Evolutionary conservation across 2,888 invertebrate genomes (phyloP), one percentile per base, ranked within the genome.

Genomic region (Orchesella flavescens): DNA sequence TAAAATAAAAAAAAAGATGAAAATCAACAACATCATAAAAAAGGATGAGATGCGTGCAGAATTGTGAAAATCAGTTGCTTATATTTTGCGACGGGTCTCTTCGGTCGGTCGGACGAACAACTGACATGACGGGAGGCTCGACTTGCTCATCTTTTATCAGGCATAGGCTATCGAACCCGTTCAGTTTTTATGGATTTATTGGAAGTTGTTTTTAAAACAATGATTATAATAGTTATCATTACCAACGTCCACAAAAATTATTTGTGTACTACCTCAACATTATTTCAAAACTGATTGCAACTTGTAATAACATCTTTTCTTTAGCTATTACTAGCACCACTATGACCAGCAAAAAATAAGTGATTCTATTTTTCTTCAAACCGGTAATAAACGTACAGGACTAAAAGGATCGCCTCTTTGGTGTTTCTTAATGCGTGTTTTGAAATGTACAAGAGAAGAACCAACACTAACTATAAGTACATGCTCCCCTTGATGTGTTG

Each of bases 111-210:
- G n/a, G n/a, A n/a, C n/a, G n/a, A n/a, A n/a, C n/a, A 10, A 21
- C 21, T 9, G 55, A n/a, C n/a, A 55, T 9, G 21, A 21, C 59
- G 4, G 13, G 4, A 55, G 10, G n/a, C 55, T 55, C 1, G 10
- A 57, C 19, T 34, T 34, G 34, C 34, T 34, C 34, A 34, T 34
- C n/a, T n/a, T 34, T 34, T 34, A 34, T 7, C 34, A 34, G 57
- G 19, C 2, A 12, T 15, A 68, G 68, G 68, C 21, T 68, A 68
- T 68, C 68, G 68, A 68, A 68, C 68, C 68, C 68, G 46, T 68
- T 49, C 19, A 68, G 23, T 49, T 49, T 49, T 46, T 49, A 23
- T 53, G 24, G 46, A 49, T 44, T 44, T 44, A 66, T 66, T 43
- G 49, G 46, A 66, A 21, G 46, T 49, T 49, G 19, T 68, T 46